Base-by-base conservation (phyloP, 2,888 invertebrate species). In the Pyrochroa serraticornis region DNA sequence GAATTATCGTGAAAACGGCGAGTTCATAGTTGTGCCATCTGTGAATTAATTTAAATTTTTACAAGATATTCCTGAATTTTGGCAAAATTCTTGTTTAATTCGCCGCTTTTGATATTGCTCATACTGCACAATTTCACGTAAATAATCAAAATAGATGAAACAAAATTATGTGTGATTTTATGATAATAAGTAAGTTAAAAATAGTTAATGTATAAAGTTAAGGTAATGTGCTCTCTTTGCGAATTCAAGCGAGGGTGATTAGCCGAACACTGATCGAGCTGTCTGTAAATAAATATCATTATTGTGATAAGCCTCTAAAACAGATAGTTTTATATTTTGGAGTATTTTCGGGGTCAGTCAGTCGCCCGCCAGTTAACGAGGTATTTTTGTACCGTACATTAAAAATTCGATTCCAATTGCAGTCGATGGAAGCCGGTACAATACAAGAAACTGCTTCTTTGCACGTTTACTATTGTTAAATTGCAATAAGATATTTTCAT, bases 241-340 rank as follows among this genome's bases (percentile, higher is more conserved):
- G 39, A 56, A 32, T 38, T 43, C 22, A 37, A 60, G 45, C 53
- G 48, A 60, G 49, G 56, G 51, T 38, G 38, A 10, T 57, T 49
- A 53, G 56, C 52, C 53, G 50, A 52, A 52, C 38, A 48, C 51
- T 46, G 47, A 64, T 64, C 59, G 62, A 65, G 63, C 64, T 65
- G 65, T 68, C 65, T 73, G 71, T 73, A 70, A 70, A 74, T 77
- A 77, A 74, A 76, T 78, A 79, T 77, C 72, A 75, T 75, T 75
- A 77, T 78, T 79, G 79, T 79, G 79, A 79, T 79, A 79, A 78
- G 77, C 71, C 70, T 75, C 69, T 69, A 69, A 71, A 74, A 73
- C 74, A 75, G 72, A 75, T 73, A 71, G 66, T 71, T 65, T 43
- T 66, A 70, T 69, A 66, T 73, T 70, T 71, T 22, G 22, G 22